Evolutionary conservation across 2,797 vertebrate genomes (phyloP), one percentile per base, ranked within the genome.

Genomic region (Urophycis tenuis): DNA sequence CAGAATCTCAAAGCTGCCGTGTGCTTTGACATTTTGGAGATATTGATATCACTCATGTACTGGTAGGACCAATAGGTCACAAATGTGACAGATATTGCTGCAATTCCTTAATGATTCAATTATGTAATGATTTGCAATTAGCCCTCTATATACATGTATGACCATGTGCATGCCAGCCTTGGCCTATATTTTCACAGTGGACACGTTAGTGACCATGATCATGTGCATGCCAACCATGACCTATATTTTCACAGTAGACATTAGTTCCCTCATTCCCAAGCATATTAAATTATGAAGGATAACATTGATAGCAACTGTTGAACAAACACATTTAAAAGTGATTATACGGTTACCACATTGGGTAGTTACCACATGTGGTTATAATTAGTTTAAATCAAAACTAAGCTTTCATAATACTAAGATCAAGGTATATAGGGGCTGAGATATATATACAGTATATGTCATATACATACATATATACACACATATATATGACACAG

Each of bases 391-490:
- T 10, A 67, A 67, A 29, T n/a, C 25, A 29, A 29, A 67, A 29
- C n/a, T 12, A 67, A 67, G 25, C n/a, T 64, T 64, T 11, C 60
- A 64, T 9, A 64, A 3, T 8, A 64, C 60, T 10, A 29, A 11
- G 60, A 5, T 25, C 10, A 64, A 64, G n/a, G 45, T 60, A 71
- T 32, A 71, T 15, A 71, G n/a, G n/a, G n/a, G n/a, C n/a, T n/a
- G n/a, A n/a, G n/a, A n/a, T n/a, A n/a, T n/a, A n/a, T n/a, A n/a
- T n/a, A n/a, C n/a, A n/a, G n/a, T n/a, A n/a, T n/a, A n/a, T n/a
- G n/a, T n/a, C n/a, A 72, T 35, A 72, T 72, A 72, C 25, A 73
- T 73, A 73, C 22, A 72, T 72, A 71, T 33, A 71, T n/a, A 72
- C 14, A 72, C 11, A 72, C 14, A 72, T n/a, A 72, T 72, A 72